Percentiles rank a stretch among this genome's conserved stretches.
Conservation (phyloP, 2,888 invertebrate genomes). For the Notocelia uddmanniana region DNA sequence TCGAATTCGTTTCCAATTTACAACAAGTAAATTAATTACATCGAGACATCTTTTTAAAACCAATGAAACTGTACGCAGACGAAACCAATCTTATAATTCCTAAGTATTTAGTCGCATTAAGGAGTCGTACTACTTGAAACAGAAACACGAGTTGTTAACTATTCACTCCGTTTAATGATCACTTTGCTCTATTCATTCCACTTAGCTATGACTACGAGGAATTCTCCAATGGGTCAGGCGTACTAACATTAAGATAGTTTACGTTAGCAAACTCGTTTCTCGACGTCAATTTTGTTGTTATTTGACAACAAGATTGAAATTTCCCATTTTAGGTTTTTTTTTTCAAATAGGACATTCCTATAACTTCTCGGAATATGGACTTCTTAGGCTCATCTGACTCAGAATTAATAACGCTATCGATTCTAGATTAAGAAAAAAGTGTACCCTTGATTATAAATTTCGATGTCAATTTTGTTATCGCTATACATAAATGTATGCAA, state of each 20-base stretch:
- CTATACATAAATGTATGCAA: too few species aligned
- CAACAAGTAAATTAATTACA: not conserved
- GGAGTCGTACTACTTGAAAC: not conserved
- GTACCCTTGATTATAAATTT: too few species aligned
- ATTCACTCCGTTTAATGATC: conserved; percentile 16
- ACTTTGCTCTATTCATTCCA: conserved; percentile 21
- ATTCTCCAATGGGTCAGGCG: conserved; percentile 8
- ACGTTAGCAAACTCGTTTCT: not conserved
- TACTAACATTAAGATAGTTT: not conserved
- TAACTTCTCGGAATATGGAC: too few species aligned
- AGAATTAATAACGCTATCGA: too few species aligned
- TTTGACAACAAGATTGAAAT: too few species aligned
- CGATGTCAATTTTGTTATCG: too few species aligned
- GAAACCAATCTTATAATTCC: not conserved
- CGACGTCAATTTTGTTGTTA: not conserved
- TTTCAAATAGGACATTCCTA: too few species aligned
- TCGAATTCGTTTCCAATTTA: not conserved
- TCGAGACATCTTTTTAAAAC: too few species aligned
- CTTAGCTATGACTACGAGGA: not conserved
- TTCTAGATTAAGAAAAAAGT: too few species aligned
- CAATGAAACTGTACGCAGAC: not conserved
- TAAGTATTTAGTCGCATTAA: not conserved
- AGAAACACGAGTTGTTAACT: conserved; percentile 19
- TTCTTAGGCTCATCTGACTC: too few species aligned
- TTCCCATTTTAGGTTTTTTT: too few species aligned